Percentiles rank a stretch among this genome's conserved stretches.
These are phyloP conservation scores for Caenorhabditis sp. DNA, from an alignment of 2,888 invertebrate genomes.

Conservation along the genomic window DNA sequence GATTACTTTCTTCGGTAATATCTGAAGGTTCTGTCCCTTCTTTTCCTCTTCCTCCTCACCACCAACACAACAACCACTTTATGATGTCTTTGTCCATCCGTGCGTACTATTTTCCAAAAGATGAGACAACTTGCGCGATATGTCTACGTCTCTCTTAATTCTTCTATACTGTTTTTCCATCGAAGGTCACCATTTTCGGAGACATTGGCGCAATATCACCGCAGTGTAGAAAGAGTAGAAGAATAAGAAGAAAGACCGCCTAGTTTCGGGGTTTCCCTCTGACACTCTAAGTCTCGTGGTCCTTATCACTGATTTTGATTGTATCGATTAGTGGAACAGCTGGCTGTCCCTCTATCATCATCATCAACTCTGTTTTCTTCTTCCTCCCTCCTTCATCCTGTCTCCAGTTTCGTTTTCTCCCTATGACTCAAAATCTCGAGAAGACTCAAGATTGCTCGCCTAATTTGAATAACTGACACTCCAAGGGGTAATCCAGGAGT, in stretches of 20 bases:
- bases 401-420: slow-evolving; percentile 5
- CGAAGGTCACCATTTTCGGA: slow-evolving; percentile 56
- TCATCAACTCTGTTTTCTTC: slow-evolving; percentile 35
- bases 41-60: not conserved
- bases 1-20: slow-evolving; percentile 45
- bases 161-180: slow-evolving; percentile 24
- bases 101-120: slow-evolving; percentile 43
- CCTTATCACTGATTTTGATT: slow-evolving; percentile 40
- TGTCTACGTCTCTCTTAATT: slow-evolving; percentile 43
- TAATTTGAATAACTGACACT: slow-evolving; percentile 53
- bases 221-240: slow-evolving; percentile 16
- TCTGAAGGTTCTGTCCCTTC: slow-evolving; percentile 14
- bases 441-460: not conserved
- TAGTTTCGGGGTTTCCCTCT: slow-evolving; percentile 32
- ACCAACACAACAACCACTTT: slow-evolving; percentile 52
- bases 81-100: slow-evolving; percentile 60
- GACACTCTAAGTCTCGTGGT: slow-evolving; percentile 56
- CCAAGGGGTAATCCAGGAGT: slow-evolving; percentile 9
- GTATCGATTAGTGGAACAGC: slow-evolving; percentile 51
- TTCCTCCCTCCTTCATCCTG: slow-evolving; percentile 3
- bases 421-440: slow-evolving; percentile 22
- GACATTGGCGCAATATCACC: slow-evolving; percentile 57
- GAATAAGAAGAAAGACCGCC: slow-evolving; percentile 20
- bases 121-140: slow-evolving; percentile 54
- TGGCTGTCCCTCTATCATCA: slow-evolving; percentile 42